Evolutionary conservation across 2,888 invertebrate genomes (phyloP).

Genomic region (Chesias legatella): DNA sequence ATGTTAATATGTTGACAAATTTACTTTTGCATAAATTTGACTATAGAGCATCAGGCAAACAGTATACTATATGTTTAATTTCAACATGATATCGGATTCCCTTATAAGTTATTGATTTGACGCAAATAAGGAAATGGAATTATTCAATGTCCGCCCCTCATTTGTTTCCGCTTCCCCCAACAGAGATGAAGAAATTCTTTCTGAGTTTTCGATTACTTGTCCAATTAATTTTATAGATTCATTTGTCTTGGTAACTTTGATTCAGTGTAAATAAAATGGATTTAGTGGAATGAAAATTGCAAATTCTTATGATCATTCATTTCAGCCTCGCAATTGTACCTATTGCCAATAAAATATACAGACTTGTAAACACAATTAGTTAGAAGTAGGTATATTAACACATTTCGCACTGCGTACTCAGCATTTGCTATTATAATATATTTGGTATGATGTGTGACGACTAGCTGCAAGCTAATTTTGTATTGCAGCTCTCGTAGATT

Average conservation of each 20-base stretch:
- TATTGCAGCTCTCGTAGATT: no score
- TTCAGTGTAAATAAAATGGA: slow-evolving; percentile 29
- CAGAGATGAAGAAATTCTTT: slow-evolving; percentile 80
- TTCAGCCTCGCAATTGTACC: no score
- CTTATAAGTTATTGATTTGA: slow-evolving; percentile 77
- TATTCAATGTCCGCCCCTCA: slow-evolving; percentile 80
- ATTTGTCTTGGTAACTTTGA: slow-evolving; percentile 73
- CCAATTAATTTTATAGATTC: slow-evolving; percentile 81
- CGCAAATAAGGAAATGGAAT: slow-evolving; percentile 80
- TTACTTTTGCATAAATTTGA: not conserved
- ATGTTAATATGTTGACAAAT: no score
- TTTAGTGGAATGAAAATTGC: slow-evolving; percentile 9
- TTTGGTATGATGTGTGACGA: no score
- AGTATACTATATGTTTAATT: slow-evolving; percentile 44
- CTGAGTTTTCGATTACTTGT: slow-evolving; percentile 80
- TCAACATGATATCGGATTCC: slow-evolving; percentile 58
- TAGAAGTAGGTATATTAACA: no score
- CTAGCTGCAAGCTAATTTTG: no score
- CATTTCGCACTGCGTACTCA: no score
- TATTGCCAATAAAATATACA: no score
- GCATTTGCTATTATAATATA: no score
- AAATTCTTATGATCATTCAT: not conserved
- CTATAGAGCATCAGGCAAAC: slow-evolving; percentile 38
- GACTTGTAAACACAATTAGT: no score
- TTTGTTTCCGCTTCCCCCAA: slow-evolving; percentile 75